These are phyloP conservation scores for Dryoscopus gambensis DNA, from an alignment of 2,113 vertebrate genomes.

Conservation along the genomic window DNA sequence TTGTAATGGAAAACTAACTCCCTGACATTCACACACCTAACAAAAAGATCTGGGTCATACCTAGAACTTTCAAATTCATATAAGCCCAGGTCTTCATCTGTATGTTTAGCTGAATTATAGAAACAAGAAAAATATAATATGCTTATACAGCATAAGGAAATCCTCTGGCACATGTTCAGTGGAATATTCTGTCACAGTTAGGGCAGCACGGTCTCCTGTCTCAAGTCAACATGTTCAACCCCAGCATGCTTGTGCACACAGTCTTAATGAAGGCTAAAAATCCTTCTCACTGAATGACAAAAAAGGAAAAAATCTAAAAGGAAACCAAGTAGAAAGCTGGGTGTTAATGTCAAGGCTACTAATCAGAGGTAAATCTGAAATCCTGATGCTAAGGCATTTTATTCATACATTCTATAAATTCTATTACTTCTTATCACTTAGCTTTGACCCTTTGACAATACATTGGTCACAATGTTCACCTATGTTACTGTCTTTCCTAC, in stretches of 20 bases:
- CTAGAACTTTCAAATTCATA: neutral
- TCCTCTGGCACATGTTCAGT: neutral
- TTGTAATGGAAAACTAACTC: neutral
- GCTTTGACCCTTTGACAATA: slow-evolving; percentile 25
- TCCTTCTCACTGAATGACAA: neutral
- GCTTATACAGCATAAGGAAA: neutral
- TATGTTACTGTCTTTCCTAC: neutral
- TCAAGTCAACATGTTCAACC: neutral
- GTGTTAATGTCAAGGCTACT: neutral
- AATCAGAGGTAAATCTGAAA: slow-evolving; percentile 6
- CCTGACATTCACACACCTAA: neutral
- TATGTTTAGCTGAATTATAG: neutral
- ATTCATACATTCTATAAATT: neutral
- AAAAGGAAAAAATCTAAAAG: neutral
- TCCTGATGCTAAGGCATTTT: neutral
- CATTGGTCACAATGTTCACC: neutral
- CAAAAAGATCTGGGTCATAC: neutral
- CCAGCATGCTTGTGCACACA: neutral
- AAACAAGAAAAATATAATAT: neutral
- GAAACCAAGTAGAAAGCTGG: neutral
- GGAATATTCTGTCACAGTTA: neutral
- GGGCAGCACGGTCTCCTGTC: neutral
- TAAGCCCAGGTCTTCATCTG: neutral
- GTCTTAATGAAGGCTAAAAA: neutral
- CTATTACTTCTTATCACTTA: neutral